Conservation (phyloP, 64 coral and sea anemone genomes). For the Porites australiensis region DNA sequence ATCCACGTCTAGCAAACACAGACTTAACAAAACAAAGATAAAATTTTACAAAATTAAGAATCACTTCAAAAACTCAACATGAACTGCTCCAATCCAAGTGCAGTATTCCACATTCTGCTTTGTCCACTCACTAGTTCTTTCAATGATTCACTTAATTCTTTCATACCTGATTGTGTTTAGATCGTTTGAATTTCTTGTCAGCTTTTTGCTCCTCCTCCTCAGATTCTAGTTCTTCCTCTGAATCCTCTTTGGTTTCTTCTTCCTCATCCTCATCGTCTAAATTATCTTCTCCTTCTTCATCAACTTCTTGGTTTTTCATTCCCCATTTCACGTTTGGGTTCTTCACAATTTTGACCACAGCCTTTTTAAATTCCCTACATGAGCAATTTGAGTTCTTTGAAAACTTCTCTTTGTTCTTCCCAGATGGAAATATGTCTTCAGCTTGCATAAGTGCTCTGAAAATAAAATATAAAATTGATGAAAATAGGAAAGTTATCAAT, state of each 20-base stretch:
- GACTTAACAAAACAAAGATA: no score
- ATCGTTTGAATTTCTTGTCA: slow-evolving; percentile 12
- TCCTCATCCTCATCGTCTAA: slow-evolving; percentile 25
- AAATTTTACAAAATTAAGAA: no score
- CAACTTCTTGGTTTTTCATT: slow-evolving; percentile 66
- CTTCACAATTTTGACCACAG: slow-evolving; percentile 83
- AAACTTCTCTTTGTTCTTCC: slow-evolving; percentile 86
- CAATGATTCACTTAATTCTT: not conserved
- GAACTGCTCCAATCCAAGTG: no score
- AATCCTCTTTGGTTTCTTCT: slow-evolving; percentile 25
- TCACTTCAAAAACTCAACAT: no score
- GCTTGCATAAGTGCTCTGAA: slow-evolving; percentile 79
- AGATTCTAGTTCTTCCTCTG: slow-evolving; percentile 33
- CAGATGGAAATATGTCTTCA: slow-evolving; percentile 75
- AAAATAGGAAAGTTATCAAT: no score
- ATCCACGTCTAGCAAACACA: no score
- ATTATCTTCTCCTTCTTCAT: slow-evolving; percentile 69
- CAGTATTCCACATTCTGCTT: no score
- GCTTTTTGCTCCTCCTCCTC: slow-evolving; percentile 24
- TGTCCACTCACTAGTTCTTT: no score
- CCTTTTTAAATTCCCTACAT: slow-evolving; percentile 78
- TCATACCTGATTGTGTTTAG: not conserved
- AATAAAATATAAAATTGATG: not conserved
- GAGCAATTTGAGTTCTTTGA: slow-evolving; percentile 68
- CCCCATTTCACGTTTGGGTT: slow-evolving; percentile 89